Evolutionary conservation across 1,140 invertebrate genomes (phyloP).

Genomic region (Andricus grossulariae): DNA sequence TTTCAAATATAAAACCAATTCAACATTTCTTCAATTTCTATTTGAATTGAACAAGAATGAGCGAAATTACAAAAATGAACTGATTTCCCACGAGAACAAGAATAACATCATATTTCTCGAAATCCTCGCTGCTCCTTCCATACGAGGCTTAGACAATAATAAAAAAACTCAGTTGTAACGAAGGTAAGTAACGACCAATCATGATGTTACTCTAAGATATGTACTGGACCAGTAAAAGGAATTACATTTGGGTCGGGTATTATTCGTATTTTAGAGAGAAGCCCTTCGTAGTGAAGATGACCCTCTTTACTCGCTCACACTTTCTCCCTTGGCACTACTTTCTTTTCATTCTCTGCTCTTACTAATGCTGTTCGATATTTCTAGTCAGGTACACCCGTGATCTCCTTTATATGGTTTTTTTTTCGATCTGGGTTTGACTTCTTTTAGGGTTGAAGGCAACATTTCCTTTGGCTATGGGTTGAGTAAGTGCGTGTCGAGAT

Average conservation of each 20-base stretch:
- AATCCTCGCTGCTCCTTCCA: not conserved
- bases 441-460: not conserved
- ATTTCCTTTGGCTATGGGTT: not conserved
- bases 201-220: too few species aligned
- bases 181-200: too few species aligned
- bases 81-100: not conserved
- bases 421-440: not conserved
- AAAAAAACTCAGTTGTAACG: too few species aligned
- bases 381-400: not conserved
- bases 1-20: too few species aligned
- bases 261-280: too few species aligned
- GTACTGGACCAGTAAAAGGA: too few species aligned
- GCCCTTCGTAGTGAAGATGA: too few species aligned
- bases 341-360: not conserved
- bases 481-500: not conserved
- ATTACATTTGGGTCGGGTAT: too few species aligned
- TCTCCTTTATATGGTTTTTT: constrained; percentile 7
- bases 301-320: not conserved
- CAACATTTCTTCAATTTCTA: not conserved
- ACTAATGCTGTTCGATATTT: not conserved
- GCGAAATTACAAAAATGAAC: not conserved
- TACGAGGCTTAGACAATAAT: not conserved
- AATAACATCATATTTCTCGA: not conserved
- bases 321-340: not conserved
- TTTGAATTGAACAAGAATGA: not conserved